These are phyloP conservation scores for Heliconius hewitsoni DNA, from an alignment of 1,140 invertebrate genomes.

Conservation along the genomic window DNA sequence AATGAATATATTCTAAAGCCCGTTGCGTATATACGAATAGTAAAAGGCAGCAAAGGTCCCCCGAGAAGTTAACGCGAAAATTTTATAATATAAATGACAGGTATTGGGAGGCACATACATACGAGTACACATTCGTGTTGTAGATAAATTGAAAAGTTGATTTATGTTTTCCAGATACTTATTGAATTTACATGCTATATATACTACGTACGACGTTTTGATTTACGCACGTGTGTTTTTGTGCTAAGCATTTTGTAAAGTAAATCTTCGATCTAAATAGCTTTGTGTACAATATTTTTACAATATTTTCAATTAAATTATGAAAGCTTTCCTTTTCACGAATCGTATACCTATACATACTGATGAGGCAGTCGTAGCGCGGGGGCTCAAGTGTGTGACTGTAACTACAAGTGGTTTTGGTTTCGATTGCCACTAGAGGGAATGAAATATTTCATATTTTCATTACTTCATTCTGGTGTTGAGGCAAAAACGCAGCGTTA, in stretches of 20 bases:
- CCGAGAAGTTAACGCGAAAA: conserved; percentile 14
- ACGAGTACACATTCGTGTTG: background rate
- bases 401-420: too few relatives aligned
- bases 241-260: background rate
- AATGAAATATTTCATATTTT: too few relatives aligned
- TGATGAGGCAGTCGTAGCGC: too few relatives aligned
- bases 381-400: too few relatives aligned
- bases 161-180: background rate
- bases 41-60: conserved; percentile 20
- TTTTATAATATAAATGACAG: conserved; percentile 30
- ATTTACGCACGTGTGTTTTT: background rate
- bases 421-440: too few relatives aligned
- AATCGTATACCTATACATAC: too few relatives aligned
- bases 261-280: background rate
- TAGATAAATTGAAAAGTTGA: conserved; percentile 17
- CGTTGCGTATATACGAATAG: background rate
- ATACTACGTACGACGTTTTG: background rate
- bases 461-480: too few relatives aligned
- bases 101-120: conserved; percentile 15
- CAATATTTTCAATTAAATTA: background rate
- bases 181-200: conserved; percentile 11
- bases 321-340: background rate
- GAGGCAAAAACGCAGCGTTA: too few relatives aligned
- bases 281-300: background rate
- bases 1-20: background rate